Evolutionary conservation across 1,140 invertebrate species (phyloP), one percentile per base, ranked within the genome.

Genomic region (Maconellicoccus hirsutus): DNA sequence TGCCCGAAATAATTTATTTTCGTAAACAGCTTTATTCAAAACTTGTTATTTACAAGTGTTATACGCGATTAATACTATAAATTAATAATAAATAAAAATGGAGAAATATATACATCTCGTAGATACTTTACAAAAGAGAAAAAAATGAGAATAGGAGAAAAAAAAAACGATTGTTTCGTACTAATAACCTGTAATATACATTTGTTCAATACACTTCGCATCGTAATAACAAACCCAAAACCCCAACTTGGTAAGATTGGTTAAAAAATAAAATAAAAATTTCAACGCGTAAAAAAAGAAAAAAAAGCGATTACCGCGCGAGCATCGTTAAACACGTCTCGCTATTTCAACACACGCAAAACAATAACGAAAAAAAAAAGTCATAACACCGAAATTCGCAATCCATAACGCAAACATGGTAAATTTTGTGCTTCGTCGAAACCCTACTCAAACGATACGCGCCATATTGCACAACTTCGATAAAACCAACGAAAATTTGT

Each of bases 21-120:
- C 61, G 21, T 66, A 66, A 66, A 66, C 61, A 66, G 61, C 25
- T 66, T 66, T 66, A 66, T 66, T 66, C 61, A 26, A 66, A 66
- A 66, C 61, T 66, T 66, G 61, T 66, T 66, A 66, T 66, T 66
- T 66, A 66, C 61, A 66, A 66, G 61, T 66, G 25, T 23, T 66
- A 66, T 26, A 26, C 25, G 22, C 21, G 25, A 25, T 25, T 66
- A 66, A 25, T 66, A 66, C 61, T 23, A 66, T 22, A 23, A 66
- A 66, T 66, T 66, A 66, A 66, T 66, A 10, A 66, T 52, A 52
- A 66, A 25, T 66, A 66, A 66, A 25, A 66, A 66, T 23, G 10
- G 61, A 66, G 61, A 66, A 25, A 23, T 23, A 25, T 52, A 16
- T 52, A 52, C 42, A 33, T 33, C n/a, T 38, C 14, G 14, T 38